Percentiles rank a stretch among this genome's conserved stretches.
phyloP scores from a whole-genome alignment of 2,888 invertebrate species.

The Calliphora vomitoria region DNA sequence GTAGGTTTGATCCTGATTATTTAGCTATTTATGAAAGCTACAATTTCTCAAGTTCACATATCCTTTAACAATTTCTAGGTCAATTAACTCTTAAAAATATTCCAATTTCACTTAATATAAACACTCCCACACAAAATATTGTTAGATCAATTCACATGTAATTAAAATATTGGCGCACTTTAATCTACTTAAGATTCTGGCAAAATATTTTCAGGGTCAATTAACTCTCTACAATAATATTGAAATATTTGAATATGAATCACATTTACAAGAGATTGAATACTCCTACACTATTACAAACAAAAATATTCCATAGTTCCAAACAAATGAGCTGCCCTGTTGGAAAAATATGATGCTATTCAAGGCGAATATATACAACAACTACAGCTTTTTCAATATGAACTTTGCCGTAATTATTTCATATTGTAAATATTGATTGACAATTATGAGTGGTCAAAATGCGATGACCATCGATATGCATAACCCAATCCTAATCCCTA shows the following conservation, averaged over 20 bases:
- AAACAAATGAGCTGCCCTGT: neutral
- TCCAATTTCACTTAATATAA: neutral
- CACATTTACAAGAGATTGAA: neutral
- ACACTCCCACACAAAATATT: neutral
- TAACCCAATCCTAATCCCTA: no score
- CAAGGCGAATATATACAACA: no score
- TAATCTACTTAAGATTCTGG: neutral
- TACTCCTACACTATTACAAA: neutral
- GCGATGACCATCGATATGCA: no score
- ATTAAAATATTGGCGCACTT: neutral
- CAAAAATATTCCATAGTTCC: neutral
- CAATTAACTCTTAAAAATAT: neutral
- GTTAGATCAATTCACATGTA: neutral
- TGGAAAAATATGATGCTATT: neutral
- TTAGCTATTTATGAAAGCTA: no score
- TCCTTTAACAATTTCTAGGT: neutral
- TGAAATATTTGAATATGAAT: neutral
- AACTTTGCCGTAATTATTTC: no score
- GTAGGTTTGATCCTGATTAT: no score
- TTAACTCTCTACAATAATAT: conserved; percentile 28
- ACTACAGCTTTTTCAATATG: no score
- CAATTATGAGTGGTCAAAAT: no score
- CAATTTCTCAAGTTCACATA: no score
- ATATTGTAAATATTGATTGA: no score
- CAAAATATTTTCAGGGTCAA: conserved; percentile 17